A percentile compares a stretch with the other conserved stretches of the same genome.
Conservation (phyloP, 2,113 vertebrate genomes). For the Pelecanus crispus region DNA sequence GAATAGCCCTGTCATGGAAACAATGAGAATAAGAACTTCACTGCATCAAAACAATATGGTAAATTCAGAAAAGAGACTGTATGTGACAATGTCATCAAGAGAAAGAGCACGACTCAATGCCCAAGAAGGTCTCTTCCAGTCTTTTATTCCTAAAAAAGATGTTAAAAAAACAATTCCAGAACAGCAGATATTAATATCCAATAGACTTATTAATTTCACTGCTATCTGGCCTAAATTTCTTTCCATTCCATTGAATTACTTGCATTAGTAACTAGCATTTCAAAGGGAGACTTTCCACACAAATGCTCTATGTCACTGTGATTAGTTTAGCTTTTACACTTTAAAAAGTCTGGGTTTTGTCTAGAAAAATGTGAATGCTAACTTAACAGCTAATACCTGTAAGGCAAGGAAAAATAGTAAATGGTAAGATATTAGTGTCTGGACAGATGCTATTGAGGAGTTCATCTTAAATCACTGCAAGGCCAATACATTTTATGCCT, state of each 20-base stretch:
- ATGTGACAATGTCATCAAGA: not conserved
- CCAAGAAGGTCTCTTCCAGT: not conserved
- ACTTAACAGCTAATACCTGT: not conserved
- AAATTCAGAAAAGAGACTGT: not conserved
- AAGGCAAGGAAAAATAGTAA: not conserved
- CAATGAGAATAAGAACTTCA: not conserved
- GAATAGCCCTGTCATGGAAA: rapidly evolving
- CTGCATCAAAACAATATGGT: not conserved
- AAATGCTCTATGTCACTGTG: not conserved
- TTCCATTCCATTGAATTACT: not conserved
- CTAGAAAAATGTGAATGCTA: not conserved
- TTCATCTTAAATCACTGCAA: not conserved
- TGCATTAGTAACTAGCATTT: not conserved
- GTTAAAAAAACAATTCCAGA: not conserved
- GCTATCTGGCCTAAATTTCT: not conserved
- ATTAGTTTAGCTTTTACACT: not conserved
- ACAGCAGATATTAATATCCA: not conserved
- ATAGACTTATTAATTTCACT: not conserved
- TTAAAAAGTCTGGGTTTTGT: not conserved
- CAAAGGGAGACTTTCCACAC: not conserved
- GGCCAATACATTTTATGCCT: conserved; percentile 34
- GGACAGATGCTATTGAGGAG: conserved; percentile 13
- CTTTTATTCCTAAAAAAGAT: not conserved
- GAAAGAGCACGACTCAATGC: not conserved
- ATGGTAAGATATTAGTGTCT: not conserved